Evolutionary conservation across 2,797 vertebrate genomes (phyloP).

Genomic region (Anabas testudineus): DNA sequence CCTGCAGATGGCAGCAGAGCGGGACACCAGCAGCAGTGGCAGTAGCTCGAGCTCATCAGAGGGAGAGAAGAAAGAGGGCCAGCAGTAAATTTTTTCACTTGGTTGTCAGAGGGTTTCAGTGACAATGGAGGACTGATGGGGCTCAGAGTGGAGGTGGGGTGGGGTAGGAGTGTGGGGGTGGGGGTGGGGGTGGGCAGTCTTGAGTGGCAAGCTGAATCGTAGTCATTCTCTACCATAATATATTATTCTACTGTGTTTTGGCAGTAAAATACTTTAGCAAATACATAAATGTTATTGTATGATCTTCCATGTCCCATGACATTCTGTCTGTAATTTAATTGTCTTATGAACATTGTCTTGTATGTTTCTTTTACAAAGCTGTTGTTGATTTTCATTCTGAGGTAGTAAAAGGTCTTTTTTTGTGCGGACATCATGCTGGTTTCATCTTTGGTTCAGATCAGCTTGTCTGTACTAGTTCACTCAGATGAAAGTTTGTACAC

Average conservation of each 20-base stretch:
- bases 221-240: conserved; percentile 80
- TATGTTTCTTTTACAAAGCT: conserved; percentile 58
- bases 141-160: conserved; percentile 40
- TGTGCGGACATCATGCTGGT: conserved; percentile 20
- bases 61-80: conserved; percentile 92
- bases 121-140: conserved; percentile 67
- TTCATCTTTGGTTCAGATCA: conserved; percentile 5
- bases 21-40: conserved; percentile 80
- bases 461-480: not conserved
- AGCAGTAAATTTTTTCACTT: conserved; percentile 89
- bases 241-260: conserved; percentile 91
- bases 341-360: conserved; percentile 35
- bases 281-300: conserved; percentile 54
- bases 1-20: conserved; percentile 94
- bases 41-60: conserved; percentile 81
- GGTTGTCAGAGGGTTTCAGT: conserved; percentile 63
- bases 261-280: conserved; percentile 88
- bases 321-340: conserved; percentile 73
- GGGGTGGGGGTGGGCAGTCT: conserved; percentile 53
- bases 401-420: conserved; percentile 30
- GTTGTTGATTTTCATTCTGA: conserved; percentile 60
- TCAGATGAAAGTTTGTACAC: conserved; percentile 1
- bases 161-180: conserved; percentile 47
- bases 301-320: conserved; percentile 31
- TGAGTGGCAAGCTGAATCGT: conserved; percentile 81